These are phyloP conservation scores for Pristionchus entomophagus DNA, from an alignment of 2,888 invertebrate genomes.

Conservation along the genomic window DNA sequence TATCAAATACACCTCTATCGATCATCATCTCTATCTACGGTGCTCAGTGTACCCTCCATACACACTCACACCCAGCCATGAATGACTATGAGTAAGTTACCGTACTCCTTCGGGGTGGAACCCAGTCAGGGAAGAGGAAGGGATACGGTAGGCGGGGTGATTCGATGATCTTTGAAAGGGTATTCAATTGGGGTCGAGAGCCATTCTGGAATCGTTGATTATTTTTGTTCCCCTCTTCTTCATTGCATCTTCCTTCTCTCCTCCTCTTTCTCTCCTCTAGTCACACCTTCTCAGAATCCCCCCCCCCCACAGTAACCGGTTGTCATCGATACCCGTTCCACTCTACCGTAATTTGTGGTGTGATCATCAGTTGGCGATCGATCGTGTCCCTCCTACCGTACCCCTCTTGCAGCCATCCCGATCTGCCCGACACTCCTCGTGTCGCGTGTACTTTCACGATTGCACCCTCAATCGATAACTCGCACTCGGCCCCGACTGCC, in stretches of 20 bases:
- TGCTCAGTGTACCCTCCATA: constrained; percentile 22
- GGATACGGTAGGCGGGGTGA: not conserved
- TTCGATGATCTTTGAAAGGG: constrained; percentile 36
- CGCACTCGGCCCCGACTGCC: not conserved
- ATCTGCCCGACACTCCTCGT: constrained; percentile 18
- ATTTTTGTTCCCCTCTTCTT: constrained; percentile 19
- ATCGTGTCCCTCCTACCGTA: not conserved
- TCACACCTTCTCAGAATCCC: constrained; percentile 25
- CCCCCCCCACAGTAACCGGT: constrained; percentile 15
- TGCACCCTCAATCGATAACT: constrained; percentile 34
- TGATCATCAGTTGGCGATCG: not conserved
- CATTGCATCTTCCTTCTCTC: not conserved
- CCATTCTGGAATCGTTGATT: no score
- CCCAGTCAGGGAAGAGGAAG: not conserved
- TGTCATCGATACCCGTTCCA: not conserved
- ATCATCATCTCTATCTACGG: constrained; percentile 19
- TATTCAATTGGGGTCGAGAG: not conserved
- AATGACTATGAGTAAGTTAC: constrained; percentile 19
- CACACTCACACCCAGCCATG: not conserved
- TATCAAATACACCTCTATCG: constrained; percentile 32
- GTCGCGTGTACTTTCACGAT: constrained; percentile 41
- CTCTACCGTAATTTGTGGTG: not conserved
- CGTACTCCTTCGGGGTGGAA: not conserved
- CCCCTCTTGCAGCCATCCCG: not conserved
- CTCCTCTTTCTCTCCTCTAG: not conserved